A percentile compares a stretch with the other conserved stretches of the same genome.
phyloP scores from a whole-genome alignment of 1,140 invertebrate genomes.

The Xylocopa sonorina region DNA sequence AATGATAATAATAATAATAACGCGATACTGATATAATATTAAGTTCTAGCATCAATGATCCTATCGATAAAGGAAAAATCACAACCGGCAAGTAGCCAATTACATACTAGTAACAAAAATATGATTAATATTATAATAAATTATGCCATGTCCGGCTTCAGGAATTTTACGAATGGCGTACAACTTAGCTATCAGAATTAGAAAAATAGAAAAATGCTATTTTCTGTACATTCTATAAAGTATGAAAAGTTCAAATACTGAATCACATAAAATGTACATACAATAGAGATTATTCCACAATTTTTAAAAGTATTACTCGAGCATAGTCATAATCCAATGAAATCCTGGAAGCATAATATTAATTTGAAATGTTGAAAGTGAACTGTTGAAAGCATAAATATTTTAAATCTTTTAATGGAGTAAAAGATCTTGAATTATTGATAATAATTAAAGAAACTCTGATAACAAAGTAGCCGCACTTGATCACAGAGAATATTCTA shows the following conservation, averaged over 20 bases:
- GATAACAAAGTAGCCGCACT: slow-evolving; percentile 63
- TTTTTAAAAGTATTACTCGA: not conserved
- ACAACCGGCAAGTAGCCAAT: slow-evolving; percentile 72
- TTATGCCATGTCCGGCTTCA: slow-evolving; percentile 67
- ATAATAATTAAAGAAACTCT: slow-evolving; percentile 47
- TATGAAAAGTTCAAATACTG: not conserved
- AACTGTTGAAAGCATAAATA: not conserved
- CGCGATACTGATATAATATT: not conserved
- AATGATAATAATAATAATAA: slow-evolving; percentile 26
- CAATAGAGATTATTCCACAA: not conserved
- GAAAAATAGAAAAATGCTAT: not conserved
- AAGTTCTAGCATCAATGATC: slow-evolving; percentile 19
- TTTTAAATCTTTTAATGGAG: not conserved
- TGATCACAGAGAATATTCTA: slow-evolving; percentile 74
- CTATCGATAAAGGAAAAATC: slow-evolving; percentile 62
- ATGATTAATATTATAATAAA: slow-evolving; percentile 71
- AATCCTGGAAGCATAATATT: not conserved
- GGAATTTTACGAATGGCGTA: slow-evolving; percentile 64
- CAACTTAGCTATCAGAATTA: slow-evolving; percentile 60
- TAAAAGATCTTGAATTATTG: not conserved
- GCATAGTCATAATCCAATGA: not conserved
- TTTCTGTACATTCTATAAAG: not conserved
- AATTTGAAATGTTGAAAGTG: not conserved
- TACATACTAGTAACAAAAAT: slow-evolving; percentile 68
- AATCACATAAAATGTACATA: not conserved